Evolutionary conservation across 37 sponge, comb jelly and placozoan genomes (phyloP), one percentile per base, ranked within the genome.

Genomic region (Ephydatia muelleri): DNA sequence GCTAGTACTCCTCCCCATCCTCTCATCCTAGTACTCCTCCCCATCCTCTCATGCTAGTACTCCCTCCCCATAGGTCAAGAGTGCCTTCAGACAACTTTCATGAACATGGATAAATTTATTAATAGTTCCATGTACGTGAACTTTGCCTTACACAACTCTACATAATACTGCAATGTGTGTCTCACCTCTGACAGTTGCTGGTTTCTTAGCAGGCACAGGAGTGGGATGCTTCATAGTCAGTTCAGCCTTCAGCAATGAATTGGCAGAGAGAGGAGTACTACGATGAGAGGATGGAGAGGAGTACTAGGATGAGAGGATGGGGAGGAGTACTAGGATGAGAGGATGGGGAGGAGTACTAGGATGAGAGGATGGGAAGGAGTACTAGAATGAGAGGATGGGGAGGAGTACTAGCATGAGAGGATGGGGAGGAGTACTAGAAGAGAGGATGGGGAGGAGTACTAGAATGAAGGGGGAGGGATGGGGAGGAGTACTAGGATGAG

Each of bases 161-260:
- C 40, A 12, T 40, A 6, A n/a, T n/a, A n/a, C n/a, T n/a, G n/a
- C n/a, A n/a, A n/a, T n/a, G n/a, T n/a, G n/a, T 36, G 9, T 49
- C 80, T 14, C 0, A 79, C 78, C 74, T 77, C 30, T 48, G 33
- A 23, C 37, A 69, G 70, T 78, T 26, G 47, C 29, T n/a, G 28
- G 29, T n/a, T 27, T 67, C 70, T 77, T 85, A 14, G 13, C 68
- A 67, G 43, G 27, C 67, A 33, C 36, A 23, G 16, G 23, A 22
- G 27, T 31, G 8, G 19, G 72, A 38, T 28, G 80, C 27, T 79
- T 84, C 75, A 75, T 48, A 27, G 38, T 35, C 64, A 90, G 69
- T 65, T 94, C 91, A 19, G 94, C 80, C 38, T 69, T 77, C 82
- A 94, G 79, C n/a, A 76, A 70, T 68, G 94, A 94, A 8, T 65